Percentiles rank a stretch among this genome's conserved stretches.
Evolutionary conservation across 2,797 vertebrate genomes (phyloP).

Genomic region (Clamator glandarius): DNA sequence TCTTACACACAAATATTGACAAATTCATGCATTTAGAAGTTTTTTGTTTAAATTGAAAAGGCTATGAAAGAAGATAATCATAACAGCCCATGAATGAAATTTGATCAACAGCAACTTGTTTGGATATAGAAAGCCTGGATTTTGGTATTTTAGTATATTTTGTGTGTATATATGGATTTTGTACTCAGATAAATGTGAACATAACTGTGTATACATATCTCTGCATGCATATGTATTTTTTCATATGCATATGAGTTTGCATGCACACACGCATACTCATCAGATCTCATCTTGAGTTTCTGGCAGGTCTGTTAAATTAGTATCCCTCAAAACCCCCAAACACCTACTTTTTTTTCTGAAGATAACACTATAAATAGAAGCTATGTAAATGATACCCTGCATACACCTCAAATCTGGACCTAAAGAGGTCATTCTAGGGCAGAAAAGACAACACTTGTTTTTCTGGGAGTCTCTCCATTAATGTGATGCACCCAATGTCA

Average conservation of each 20-base stretch:
- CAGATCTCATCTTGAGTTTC: background rate
- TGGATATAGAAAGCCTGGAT: rapidly evolving
- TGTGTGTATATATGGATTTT: background rate
- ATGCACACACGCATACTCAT: background rate
- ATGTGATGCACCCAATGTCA: background rate
- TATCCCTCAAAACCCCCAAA: background rate
- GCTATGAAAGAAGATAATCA: background rate
- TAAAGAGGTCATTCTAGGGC: background rate
- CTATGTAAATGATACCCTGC: background rate
- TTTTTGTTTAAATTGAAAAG: background rate
- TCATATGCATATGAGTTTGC: background rate
- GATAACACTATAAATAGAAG: background rate
- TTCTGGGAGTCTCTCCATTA: background rate
- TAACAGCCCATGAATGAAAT: background rate
- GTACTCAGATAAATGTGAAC: background rate
- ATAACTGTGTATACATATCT: background rate
- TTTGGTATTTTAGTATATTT: background rate
- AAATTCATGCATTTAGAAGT: background rate
- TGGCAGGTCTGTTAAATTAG: background rate
- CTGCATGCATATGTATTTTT: background rate
- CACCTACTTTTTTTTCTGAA: background rate
- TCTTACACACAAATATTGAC: background rate
- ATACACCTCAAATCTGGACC: background rate
- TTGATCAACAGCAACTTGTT: background rate
- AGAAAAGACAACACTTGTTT: background rate